phyloP scores from a whole-genome alignment of 2,113 vertebrate genomes.

The Garra rufa region DNA sequence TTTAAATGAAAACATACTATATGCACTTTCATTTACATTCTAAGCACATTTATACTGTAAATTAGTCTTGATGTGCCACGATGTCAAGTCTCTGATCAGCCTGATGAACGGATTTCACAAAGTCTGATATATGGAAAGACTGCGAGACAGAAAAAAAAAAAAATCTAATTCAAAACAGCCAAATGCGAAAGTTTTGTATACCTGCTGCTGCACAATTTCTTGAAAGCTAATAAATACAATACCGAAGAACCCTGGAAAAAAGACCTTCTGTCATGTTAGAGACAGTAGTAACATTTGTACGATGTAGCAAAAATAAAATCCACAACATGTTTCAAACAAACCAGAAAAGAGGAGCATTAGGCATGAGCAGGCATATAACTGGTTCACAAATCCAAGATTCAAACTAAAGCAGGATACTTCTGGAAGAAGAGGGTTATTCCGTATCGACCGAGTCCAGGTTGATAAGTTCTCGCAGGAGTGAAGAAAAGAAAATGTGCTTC shows the following conservation, averaged over 20 bases:
- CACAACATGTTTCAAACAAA: conserved; percentile 31
- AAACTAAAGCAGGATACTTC: conserved; percentile 31
- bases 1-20: neutral
- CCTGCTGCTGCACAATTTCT: conserved; percentile 32
- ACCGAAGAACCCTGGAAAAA: conserved; percentile 43
- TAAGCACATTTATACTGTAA: conserved; percentile 22
- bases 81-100: conserved; percentile 6
- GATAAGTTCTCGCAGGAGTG: conserved; percentile 25
- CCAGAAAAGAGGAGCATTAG: conserved; percentile 51
- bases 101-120: neutral
- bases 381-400: conserved; percentile 61
- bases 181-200: neutral
- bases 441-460: neutral
- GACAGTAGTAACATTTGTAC: conserved; percentile 65
- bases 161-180: neutral
- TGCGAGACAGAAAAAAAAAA: neutral
- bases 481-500: conserved; percentile 37
- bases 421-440: conserved; percentile 3
- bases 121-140: conserved; percentile 17
- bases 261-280: conserved; percentile 55
- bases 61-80: neutral
- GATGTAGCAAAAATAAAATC: conserved; percentile 34
- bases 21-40: conserved; percentile 5
- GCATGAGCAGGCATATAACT: conserved; percentile 25
- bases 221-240: conserved; percentile 71